phyloP scores from a whole-genome alignment of 2,113 vertebrate species.

The Forbesichthys agassizii region DNA sequence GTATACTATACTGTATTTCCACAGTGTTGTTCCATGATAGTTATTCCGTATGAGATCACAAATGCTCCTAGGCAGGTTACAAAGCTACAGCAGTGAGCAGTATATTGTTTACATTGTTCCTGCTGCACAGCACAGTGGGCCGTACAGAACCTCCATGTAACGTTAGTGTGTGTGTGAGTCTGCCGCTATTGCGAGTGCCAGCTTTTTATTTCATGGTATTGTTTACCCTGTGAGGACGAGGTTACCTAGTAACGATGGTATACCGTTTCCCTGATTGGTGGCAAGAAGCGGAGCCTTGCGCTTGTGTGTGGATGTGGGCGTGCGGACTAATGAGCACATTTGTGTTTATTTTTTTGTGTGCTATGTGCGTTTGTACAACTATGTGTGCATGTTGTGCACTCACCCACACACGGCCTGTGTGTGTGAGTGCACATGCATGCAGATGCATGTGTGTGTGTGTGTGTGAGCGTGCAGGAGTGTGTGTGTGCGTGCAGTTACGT shows the following conservation, averaged over 20 bases:
- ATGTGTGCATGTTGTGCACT: background rate
- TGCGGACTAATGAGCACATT: background rate
- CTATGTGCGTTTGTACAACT: background rate
- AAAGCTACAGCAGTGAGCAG: no score
- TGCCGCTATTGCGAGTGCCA: constrained; percentile 8
- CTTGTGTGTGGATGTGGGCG: background rate
- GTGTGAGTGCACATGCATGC: background rate
- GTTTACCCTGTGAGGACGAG: background rate
- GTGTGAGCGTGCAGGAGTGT: background rate
- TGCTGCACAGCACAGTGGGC: no score
- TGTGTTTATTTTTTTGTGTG: constrained; percentile 9
- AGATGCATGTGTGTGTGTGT: constrained; percentile 27
- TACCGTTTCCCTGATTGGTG: constrained; percentile 24
- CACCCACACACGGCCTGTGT: background rate
- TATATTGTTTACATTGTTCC: no score
- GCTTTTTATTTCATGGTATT: constrained; percentile 21
- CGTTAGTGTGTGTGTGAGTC: no score
- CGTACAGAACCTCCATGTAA: no score
- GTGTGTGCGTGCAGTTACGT: no score
- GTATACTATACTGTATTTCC: no score
- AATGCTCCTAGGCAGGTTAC: no score
- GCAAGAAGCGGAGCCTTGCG: background rate
- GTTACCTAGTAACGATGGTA: constrained; percentile 29
- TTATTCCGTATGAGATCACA: no score
- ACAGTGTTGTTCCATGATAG: no score